Base-by-base conservation (phyloP, 1,140 invertebrate genomes). In the Papilio machaon region DNA sequence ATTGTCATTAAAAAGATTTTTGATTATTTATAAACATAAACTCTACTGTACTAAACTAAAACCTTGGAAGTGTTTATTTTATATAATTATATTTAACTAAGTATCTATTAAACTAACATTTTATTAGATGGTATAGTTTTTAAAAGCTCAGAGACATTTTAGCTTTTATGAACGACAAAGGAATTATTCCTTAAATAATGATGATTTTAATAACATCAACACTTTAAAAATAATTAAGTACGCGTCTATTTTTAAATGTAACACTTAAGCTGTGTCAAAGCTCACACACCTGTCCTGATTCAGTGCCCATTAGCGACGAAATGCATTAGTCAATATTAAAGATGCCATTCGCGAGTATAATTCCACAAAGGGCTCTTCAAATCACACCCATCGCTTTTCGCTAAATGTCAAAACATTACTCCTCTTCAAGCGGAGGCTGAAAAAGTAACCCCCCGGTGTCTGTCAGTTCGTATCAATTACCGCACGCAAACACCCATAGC, bases 311-410 rank as follows among this genome's bases (percentile, higher is more conserved):
- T 92, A 92, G 87, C 89, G 84, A 85, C 86, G 90, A 94, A 92
- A 93, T 94, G 91, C 92, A 94, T 94, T 94, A 94, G 93, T 92
- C 89, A 92, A 92, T 94, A 94, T 94, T 94, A 94, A 94, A 92
- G 91, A 91, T 91, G 90, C 91, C 91, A 82, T 90, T 85, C 91
- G 90, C 89, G 91, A 91, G 84, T 92, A 91, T 94, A 94, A 94
- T 94, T 94, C 93, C 93, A 94, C 93, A 94, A 94, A 94, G 93
- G 92, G 92, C 93, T 91, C 93, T 94, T 90, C 93, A 94, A 94
- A 94, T 94, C 93, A 93, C 93, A 94, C 92, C 91, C 93, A 93
- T 93, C 91, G 92, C 89, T 88, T 91, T 91, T 92, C 87, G 88
- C 88, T 91, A 86, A 88, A 94, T 92, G 93, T 94, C 93, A 94